Conservation (phyloP, 1,140 invertebrate genomes). For the Nixonia krombeini region DNA sequence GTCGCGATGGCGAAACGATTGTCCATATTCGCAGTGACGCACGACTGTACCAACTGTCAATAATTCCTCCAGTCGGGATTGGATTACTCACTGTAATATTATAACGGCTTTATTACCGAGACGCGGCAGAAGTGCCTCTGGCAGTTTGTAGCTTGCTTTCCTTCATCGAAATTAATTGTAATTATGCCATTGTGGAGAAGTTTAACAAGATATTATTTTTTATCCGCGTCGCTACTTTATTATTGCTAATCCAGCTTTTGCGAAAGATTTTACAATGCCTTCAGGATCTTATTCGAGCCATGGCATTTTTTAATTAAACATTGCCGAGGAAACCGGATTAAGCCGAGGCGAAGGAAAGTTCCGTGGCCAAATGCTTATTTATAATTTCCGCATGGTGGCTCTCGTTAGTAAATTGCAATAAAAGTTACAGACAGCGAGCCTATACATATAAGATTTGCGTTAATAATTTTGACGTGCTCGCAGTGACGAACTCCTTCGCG, state of each 20-base stretch:
- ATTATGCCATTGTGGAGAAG: background rate
- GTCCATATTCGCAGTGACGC: background rate
- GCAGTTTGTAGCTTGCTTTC: background rate
- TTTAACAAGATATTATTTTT: conserved; percentile 6
- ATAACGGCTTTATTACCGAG: background rate
- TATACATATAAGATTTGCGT: conserved; percentile 15
- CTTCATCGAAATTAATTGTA: conserved; percentile 5
- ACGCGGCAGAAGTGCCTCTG: background rate
- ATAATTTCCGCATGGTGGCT: too few species aligned
- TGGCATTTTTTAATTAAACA: too few species aligned
- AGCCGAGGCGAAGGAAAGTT: too few species aligned
- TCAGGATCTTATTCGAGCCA: background rate
- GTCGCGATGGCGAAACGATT: background rate
- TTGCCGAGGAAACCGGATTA: too few species aligned
- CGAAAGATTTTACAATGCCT: background rate
- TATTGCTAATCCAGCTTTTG: background rate
- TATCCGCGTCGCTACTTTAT: too few species aligned
- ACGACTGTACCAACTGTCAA: conserved; percentile 1
- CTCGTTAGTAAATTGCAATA: too few species aligned
- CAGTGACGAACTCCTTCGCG: conserved; percentile 7
- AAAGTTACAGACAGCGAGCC: too few species aligned
- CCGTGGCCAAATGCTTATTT: too few species aligned
- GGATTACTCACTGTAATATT: background rate
- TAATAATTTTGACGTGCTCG: conserved; percentile 18
- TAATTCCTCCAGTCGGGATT: background rate